phyloP scores from a whole-genome alignment of 2,113 vertebrate species.

The Speoplatyrhinus poulsoni region DNA sequence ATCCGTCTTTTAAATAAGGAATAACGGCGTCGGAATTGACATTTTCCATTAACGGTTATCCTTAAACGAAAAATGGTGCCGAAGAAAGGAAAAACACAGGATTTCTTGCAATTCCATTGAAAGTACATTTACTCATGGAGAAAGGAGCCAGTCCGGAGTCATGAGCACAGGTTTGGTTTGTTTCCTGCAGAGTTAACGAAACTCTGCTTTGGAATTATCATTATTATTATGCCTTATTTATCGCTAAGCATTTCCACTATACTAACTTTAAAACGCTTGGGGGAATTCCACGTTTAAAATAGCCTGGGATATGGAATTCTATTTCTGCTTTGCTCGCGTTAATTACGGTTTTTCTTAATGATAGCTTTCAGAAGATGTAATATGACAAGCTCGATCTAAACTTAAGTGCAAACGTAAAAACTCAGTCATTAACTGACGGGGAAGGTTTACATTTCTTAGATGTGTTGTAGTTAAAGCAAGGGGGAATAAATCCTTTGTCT shows the following conservation, averaged over 20 bases:
- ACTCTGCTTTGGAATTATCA: slow-evolving; percentile 3
- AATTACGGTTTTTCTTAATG: slow-evolving; percentile 66
- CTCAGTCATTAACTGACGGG: not conserved
- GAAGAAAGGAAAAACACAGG: slow-evolving; percentile 41
- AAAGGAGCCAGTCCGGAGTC: slow-evolving; percentile 75
- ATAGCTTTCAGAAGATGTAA: slow-evolving; percentile 50
- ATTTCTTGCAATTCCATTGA: slow-evolving; percentile 65
- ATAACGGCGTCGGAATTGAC: slow-evolving; percentile 3
- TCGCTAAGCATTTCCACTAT: too few relatives aligned
- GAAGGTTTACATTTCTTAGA: slow-evolving; percentile 10
- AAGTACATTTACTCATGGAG: slow-evolving; percentile 76
- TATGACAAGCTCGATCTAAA: not conserved
- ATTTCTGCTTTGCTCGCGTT: slow-evolving; percentile 42
- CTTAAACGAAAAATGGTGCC: slow-evolving; percentile 54
- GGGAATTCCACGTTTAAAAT: not conserved
- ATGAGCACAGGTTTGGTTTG: slow-evolving; percentile 83
- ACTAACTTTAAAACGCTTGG: not conserved
- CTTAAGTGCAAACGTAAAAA: slow-evolving; percentile 27
- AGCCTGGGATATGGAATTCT: slow-evolving; percentile 4
- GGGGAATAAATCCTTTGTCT: slow-evolving; percentile 70
- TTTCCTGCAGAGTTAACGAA: slow-evolving; percentile 15
- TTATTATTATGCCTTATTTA: not conserved
- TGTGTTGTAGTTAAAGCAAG: slow-evolving; percentile 42
- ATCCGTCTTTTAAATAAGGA: slow-evolving; percentile 45
- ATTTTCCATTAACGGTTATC: not conserved